These are phyloP conservation scores for Drosophila sp. DNA, from an alignment of 1,140 invertebrate genomes.

Conservation along the genomic window DNA sequence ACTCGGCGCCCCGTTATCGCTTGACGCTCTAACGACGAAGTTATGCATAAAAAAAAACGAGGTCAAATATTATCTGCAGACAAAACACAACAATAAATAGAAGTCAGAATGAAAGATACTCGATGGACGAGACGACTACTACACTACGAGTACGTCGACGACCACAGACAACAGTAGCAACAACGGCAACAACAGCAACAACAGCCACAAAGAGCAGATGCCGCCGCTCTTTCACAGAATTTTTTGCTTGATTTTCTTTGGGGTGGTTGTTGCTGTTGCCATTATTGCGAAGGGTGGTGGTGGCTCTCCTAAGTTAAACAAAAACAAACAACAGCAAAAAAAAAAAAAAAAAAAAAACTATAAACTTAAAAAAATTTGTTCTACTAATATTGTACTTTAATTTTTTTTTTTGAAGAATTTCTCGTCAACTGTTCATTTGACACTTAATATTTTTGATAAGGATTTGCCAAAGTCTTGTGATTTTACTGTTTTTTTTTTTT, in stretches of 20 bases:
- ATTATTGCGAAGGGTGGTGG: slow-evolving; percentile 21
- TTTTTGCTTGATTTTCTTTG: slow-evolving; percentile 10
- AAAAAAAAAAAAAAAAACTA: background rate
- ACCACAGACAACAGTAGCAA: slow-evolving; percentile 63
- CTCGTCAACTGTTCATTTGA: background rate
- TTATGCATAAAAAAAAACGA: slow-evolving; percentile 59
- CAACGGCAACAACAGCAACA: slow-evolving; percentile 40
- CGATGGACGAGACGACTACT: slow-evolving; percentile 3
- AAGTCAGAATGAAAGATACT: slow-evolving; percentile 8
- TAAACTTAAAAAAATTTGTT: background rate
- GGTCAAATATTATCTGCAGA: slow-evolving; percentile 76
- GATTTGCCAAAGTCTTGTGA: background rate
- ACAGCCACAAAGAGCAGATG: slow-evolving; percentile 23
- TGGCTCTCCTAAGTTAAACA: background rate
- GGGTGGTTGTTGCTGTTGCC: slow-evolving; percentile 27
- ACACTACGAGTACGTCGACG: slow-evolving; percentile 16
- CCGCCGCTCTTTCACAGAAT: slow-evolving; percentile 9
- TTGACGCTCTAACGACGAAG: slow-evolving; percentile 30
- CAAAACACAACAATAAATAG: slow-evolving; percentile 69
- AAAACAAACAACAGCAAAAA: background rate
- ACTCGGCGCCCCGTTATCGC: slow-evolving; percentile 27
- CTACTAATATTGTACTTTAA: background rate
- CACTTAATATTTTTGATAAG: slow-evolving; percentile 31
- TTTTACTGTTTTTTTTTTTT: slow-evolving; percentile 10
- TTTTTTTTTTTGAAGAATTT: slow-evolving; percentile 4